Conservation (phyloP, 2,888 invertebrate species). For the Dynastes maya region DNA sequence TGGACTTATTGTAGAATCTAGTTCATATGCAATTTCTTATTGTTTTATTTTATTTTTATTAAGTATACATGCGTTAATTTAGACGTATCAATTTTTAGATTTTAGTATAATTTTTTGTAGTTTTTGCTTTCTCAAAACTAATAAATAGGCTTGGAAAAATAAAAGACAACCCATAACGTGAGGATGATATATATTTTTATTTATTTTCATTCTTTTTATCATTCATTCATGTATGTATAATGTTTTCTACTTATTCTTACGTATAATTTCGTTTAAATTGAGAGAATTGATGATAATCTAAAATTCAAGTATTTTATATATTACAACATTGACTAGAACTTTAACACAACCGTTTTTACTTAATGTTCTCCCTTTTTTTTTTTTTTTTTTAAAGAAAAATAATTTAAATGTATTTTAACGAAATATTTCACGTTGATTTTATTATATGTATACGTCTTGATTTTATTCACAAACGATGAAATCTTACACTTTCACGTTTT, state of each 20-base stretch:
- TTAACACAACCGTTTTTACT: constrained; percentile 49
- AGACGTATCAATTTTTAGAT: too few relatives aligned
- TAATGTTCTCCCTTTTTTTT: background rate
- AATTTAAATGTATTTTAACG: background rate
- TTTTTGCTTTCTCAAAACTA: background rate
- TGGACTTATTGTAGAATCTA: too few relatives aligned
- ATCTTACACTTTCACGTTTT: background rate
- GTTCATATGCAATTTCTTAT: too few relatives aligned
- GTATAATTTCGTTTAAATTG: constrained; percentile 17
- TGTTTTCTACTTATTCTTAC: constrained; percentile 20
- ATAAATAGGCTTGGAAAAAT: background rate
- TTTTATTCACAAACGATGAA: background rate
- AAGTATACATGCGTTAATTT: too few relatives aligned
- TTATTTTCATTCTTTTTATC: constrained; percentile 17
- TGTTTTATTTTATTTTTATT: too few relatives aligned
- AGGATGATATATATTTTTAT: constrained; percentile 34
- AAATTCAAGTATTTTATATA: constrained; percentile 30
- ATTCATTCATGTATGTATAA: constrained; percentile 1
- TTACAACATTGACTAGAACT: constrained; percentile 51
- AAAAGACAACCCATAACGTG: constrained; percentile 18
- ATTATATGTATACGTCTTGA: background rate
- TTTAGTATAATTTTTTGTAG: too few relatives aligned
- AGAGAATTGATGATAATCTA: constrained; percentile 24
- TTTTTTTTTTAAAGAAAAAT: background rate
- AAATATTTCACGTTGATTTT: constrained; percentile 1